phyloP scores from a whole-genome alignment of 2,888 invertebrate genomes.

The Pseudococcus viburni region DNA sequence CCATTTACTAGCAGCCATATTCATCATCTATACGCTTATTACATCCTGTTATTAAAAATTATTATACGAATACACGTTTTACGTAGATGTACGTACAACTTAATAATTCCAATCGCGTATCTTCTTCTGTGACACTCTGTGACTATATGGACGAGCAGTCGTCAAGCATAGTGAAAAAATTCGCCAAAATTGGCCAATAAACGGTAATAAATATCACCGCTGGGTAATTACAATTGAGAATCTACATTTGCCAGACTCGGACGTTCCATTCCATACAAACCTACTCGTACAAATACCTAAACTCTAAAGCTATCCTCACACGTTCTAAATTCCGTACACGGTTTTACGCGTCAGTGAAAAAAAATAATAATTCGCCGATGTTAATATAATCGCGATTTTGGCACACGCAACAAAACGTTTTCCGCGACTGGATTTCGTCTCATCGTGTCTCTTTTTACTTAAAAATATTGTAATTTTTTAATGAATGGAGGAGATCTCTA shows the following conservation, averaged over 20 bases:
- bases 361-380: slow-evolving; percentile 16
- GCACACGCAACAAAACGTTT: slow-evolving; percentile 33
- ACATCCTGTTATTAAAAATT: slow-evolving; percentile 24
- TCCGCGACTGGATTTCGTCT: not conserved
- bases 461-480: not conserved
- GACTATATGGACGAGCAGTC: not conserved
- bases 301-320: not conserved
- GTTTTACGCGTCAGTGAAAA: not conserved
- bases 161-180: not conserved
- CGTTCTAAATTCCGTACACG: slow-evolving; percentile 4
- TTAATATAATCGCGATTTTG: slow-evolving; percentile 11
- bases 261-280: not conserved
- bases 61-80: not conserved
- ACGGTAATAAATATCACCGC: slow-evolving; percentile 25
- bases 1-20: not conserved
- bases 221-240: slow-evolving; percentile 19
- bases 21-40: not conserved
- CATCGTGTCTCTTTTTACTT: not conserved
- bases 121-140: not conserved
- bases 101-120: not conserved
- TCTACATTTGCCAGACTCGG: slow-evolving; percentile 20
- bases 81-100: not conserved
- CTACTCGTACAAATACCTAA: not conserved
- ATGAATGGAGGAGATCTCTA: not conserved
- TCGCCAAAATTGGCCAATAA: slow-evolving; percentile 34